Evolutionary conservation across 2,797 vertebrate genomes (phyloP).

Genomic region (Parauchenoglanis punctatus): DNA sequence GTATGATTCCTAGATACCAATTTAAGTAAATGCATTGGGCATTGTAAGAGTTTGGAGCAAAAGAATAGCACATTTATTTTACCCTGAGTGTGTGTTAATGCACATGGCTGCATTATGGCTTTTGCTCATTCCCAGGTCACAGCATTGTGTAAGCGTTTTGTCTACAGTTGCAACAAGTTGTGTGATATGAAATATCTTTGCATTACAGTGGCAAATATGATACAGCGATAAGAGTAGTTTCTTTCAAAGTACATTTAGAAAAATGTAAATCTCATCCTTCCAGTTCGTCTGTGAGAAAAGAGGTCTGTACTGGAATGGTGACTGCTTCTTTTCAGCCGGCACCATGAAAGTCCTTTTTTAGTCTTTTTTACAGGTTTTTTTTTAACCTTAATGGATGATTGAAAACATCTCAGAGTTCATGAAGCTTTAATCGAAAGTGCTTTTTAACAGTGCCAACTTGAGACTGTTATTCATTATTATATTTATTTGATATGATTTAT

Average conservation of each 20-base stretch:
- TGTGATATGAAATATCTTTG: not conserved
- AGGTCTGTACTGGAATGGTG: not conserved
- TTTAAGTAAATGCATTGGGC: not conserved
- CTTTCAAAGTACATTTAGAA: not conserved
- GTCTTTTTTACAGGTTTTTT: conserved; percentile 47
- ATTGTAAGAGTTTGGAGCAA: not conserved
- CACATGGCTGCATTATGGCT: not conserved
- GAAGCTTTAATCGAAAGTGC: not conserved
- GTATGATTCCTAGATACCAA: no score
- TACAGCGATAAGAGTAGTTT: not conserved
- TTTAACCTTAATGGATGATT: conserved; percentile 25
- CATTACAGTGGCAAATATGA: not conserved
- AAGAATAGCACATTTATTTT: not conserved
- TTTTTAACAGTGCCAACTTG: not conserved
- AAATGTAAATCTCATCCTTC: not conserved
- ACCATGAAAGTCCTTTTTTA: not conserved
- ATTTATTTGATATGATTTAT: no score
- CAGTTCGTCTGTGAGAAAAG: not conserved
- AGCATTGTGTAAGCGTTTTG: not conserved
- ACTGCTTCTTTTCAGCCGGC: not conserved
- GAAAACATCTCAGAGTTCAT: not conserved
- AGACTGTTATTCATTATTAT: not conserved
- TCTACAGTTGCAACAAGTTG: not conserved
- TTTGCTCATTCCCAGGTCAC: not conserved
- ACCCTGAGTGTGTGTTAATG: not conserved